phyloP scores from a whole-genome alignment of 2,888 invertebrate species.

The Pediacus dermestoides region DNA sequence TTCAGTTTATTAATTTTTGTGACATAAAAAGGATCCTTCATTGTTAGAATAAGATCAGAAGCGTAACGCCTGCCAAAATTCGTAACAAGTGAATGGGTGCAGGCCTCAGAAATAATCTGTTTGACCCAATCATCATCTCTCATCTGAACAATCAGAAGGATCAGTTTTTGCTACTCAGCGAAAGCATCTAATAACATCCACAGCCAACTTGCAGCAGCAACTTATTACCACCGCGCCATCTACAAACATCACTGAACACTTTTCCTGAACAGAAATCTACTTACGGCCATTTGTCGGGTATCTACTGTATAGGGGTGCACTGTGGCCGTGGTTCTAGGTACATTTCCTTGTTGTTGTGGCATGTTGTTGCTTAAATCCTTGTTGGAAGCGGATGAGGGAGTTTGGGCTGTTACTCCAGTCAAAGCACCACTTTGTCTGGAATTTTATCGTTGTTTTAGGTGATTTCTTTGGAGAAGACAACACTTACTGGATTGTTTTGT shows the following conservation, averaged over 20 bases:
- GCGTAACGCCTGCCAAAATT: constrained; percentile 28
- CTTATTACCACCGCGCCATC: constrained; percentile 20
- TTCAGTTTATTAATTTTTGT: too few species aligned
- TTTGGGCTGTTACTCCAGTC: constrained; percentile 36
- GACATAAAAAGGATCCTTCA: constrained; percentile 20
- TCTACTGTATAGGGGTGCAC: constrained; percentile 47
- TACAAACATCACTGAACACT: constrained; percentile 7
- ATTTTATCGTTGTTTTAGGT: constrained; percentile 12
- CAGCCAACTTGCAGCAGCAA: not conserved
- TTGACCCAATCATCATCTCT: constrained; percentile 35
- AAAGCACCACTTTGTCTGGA: constrained; percentile 45
- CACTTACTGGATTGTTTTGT: constrained; percentile 63
- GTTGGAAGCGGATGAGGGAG: constrained; percentile 37
- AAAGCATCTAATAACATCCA: not conserved
- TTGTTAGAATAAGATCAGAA: constrained; percentile 31
- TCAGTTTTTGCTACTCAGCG: constrained; percentile 14
- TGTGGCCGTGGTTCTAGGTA: constrained; percentile 42
- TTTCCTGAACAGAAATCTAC: constrained; percentile 18
- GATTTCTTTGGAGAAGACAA: too few species aligned
- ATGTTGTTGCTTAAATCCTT: constrained; percentile 34
- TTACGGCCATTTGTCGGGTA: constrained; percentile 39
- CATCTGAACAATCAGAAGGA: constrained; percentile 38
- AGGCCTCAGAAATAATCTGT: constrained; percentile 33
- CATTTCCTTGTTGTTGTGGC: constrained; percentile 44
- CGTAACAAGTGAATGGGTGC: constrained; percentile 35